Conservation (phyloP, 2,888 invertebrate genomes). For the Cephus pulcher region DNA sequence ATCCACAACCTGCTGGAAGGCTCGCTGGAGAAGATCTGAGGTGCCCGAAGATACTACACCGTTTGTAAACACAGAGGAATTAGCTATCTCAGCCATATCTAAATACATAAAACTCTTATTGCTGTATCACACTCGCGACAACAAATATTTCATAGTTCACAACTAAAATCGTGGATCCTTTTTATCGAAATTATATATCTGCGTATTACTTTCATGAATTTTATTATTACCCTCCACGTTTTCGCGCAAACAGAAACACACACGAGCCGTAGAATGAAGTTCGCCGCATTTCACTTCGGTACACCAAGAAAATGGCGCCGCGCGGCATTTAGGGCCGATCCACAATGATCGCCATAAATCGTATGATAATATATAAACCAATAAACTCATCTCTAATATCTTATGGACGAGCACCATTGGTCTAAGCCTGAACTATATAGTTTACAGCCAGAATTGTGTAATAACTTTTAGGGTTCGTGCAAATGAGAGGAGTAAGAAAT, state of each 20-base stretch:
- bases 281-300: neutral
- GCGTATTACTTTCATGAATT: conserved; percentile 3
- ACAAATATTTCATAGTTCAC: neutral
- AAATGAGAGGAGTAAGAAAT: too few relatives aligned
- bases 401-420: neutral
- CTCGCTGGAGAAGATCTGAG: conserved; percentile 57
- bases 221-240: conserved; percentile 35
- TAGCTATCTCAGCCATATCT: conserved; percentile 44
- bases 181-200: neutral
- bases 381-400: neutral
- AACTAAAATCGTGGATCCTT: neutral
- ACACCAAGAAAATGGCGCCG: neutral
- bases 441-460: neutral
- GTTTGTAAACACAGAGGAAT: conserved; percentile 54
- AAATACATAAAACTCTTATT: neutral
- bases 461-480: neutral
- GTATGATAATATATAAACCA: neutral
- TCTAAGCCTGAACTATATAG: too few relatives aligned
- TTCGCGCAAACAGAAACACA: conserved; percentile 49
- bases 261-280: conserved; percentile 25
- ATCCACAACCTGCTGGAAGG: conserved; percentile 58
- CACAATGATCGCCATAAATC: neutral
- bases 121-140: neutral
- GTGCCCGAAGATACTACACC: conserved; percentile 45
- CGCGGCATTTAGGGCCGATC: conserved; percentile 9